Percentiles rank a stretch among this genome's conserved stretches.
Conservation (phyloP, 2,113 vertebrate genomes). For the Chionodraco myersi region DNA sequence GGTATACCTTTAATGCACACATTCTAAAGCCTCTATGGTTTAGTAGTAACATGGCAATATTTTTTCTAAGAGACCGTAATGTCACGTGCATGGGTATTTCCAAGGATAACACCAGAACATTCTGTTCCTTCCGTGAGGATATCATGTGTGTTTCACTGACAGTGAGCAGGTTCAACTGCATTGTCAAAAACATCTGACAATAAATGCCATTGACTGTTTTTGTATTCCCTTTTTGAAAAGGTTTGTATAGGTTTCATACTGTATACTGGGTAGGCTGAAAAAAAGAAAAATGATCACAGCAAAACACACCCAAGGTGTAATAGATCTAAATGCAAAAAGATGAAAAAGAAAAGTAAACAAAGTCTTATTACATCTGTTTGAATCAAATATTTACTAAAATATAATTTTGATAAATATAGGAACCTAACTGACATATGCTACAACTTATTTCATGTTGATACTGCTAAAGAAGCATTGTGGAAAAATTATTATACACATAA, state of each 20-base stretch:
- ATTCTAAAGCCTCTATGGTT: no score
- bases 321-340: neutral
- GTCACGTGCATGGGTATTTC: neutral
- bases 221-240: neutral
- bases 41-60: neutral
- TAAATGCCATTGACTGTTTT: no score
- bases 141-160: neutral
- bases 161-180: conserved; percentile 1
- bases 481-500: no score
- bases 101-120: neutral
- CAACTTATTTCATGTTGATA: no score
- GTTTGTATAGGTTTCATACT: no score
- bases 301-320: neutral
- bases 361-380: neutral
- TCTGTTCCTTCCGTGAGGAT: neutral
- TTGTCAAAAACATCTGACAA: neutral
- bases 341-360: no score
- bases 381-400: neutral
- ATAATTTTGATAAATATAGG: neutral
- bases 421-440: neutral
- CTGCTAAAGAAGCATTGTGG: neutral
- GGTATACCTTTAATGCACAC: neutral
- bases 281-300: neutral
- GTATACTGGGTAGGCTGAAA: neutral
- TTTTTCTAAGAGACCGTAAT: neutral